Base-by-base conservation (phyloP, 2,113 vertebrate genomes). In the Zosterops japonicus region DNA sequence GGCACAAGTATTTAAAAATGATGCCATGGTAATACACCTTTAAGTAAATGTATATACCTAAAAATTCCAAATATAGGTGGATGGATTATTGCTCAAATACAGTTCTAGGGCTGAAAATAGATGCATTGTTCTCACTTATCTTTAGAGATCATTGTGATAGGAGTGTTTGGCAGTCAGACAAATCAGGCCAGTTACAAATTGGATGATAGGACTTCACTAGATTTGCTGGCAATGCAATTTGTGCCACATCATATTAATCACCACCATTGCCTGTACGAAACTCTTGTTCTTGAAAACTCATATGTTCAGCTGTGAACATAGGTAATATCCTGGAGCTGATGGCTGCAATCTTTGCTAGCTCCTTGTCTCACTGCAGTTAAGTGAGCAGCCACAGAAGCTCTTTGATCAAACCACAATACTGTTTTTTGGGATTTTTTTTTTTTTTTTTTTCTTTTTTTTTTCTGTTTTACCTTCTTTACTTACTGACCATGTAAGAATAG, bases 1-100 rank as follows among this genome's bases (percentile, higher is more conserved):
- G 4, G 4, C 31, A 5, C 20, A 76, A 65, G 6, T 47, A 28
- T 35, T 35, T 74, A 36, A 79, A 90, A 71, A 69, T 44, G 1
- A 21, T 0, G 0, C 42, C 47, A 12, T 17, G 4, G 8, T 78
- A 83, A 59, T 63, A 50, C 6, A 59, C 2, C 16, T 71, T 90
- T 31, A 61, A 56, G 53, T 4, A 64, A 39, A 49, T 42, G 20
- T 50, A 7, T 60, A 14, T 67, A 50, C 3, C 14, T 65, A 55
- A 11, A 42, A 29, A 33, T 56, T 35, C 36, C 8, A 57, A 15
- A 74, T 68, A 47, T 56, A 75, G 2, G 1, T 33, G 11, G 59
- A 75, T 67, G n/a, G 14, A 64, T 78, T 68, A 41, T 29, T 19
- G 25, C 69, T 71, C 20, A 79, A 63, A 64, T 82, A 35, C 27